phyloP scores from a whole-genome alignment of 2,888 invertebrate species.

The Tachina lurida region DNA sequence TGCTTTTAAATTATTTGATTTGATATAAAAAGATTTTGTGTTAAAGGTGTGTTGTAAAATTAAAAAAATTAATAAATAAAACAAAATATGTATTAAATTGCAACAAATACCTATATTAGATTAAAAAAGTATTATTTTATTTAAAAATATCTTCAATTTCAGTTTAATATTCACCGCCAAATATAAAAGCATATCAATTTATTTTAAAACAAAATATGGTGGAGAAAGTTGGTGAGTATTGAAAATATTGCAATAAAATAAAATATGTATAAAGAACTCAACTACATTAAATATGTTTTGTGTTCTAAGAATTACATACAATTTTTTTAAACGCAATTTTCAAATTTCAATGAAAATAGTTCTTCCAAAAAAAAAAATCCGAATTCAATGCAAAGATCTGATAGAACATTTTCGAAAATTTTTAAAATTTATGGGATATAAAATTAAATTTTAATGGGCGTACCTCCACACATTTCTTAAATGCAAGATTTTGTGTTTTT shows the following conservation, averaged over 20 bases:
- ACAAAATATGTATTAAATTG: not conserved
- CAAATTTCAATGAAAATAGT: too few species aligned
- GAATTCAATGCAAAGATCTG: too few species aligned
- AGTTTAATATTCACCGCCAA: slow-evolving; percentile 21
- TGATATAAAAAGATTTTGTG: not conserved
- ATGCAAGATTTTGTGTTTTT: too few species aligned
- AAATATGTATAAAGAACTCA: too few species aligned
- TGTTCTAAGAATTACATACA: too few species aligned
- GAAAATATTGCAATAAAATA: not conserved
- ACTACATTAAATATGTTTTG: too few species aligned
- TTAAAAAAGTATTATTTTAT: slow-evolving; percentile 14
- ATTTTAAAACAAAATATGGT: slow-evolving; percentile 54
- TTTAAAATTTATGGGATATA: too few species aligned
- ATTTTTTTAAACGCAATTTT: too few species aligned
- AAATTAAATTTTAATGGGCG: too few species aligned
- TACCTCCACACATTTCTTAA: too few species aligned
- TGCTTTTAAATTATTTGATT: not conserved
- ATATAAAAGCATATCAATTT: not conserved
- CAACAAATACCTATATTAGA: not conserved
- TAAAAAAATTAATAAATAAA: not conserved
- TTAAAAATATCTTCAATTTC: slow-evolving; percentile 40
- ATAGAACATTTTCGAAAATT: too few species aligned
- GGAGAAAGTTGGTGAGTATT: slow-evolving; percentile 66
- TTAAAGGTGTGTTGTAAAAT: slow-evolving; percentile 21
- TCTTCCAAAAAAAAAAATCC: too few species aligned